A percentile compares a stretch with the other conserved stretches of the same genome.
These are phyloP conservation scores for Alexandromys fortis DNA, from an alignment of 2,113 vertebrate species.

Conservation along the genomic window DNA sequence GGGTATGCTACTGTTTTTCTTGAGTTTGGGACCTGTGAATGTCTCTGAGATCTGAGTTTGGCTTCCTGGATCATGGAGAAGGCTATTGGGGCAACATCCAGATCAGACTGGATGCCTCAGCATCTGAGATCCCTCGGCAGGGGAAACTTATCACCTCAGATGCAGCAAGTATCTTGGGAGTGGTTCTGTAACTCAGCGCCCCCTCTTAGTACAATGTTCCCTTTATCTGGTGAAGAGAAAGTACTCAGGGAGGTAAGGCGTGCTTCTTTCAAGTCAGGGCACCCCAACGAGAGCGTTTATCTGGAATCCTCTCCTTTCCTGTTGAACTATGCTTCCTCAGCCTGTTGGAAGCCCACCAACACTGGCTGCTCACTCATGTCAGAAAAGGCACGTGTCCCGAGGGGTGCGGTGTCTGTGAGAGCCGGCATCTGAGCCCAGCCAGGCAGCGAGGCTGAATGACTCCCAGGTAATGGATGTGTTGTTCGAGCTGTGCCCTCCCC, in stretches of 20 bases:
- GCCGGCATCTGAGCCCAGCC: accelerated
- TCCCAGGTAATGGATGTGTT: accelerated
- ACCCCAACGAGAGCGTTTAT: not conserved
- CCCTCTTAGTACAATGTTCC: not conserved
- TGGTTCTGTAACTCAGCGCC: not conserved
- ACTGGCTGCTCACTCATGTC: not conserved
- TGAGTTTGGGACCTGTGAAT: not conserved
- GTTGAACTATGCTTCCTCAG: not conserved
- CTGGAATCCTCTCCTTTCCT: not conserved
- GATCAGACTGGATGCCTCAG: not conserved
- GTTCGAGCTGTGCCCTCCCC: not conserved
- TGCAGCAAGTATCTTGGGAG: not conserved
- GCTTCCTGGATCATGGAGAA: not conserved
- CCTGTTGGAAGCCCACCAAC: not conserved
- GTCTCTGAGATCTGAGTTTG: not conserved
- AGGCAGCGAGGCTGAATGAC: accelerated
- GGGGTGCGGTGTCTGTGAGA: not conserved
- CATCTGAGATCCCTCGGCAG: not conserved
- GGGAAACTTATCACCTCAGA: not conserved
- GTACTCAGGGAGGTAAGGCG: not conserved
- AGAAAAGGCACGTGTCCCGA: not conserved
- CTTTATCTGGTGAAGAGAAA: not conserved
- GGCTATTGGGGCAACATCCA: not conserved
- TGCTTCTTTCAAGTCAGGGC: not conserved
- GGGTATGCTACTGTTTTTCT: not conserved